Evolutionary conservation across 1,140 invertebrate species (phyloP), one percentile per base, ranked within the genome.

Genomic region (Drosophila obscura): DNA sequence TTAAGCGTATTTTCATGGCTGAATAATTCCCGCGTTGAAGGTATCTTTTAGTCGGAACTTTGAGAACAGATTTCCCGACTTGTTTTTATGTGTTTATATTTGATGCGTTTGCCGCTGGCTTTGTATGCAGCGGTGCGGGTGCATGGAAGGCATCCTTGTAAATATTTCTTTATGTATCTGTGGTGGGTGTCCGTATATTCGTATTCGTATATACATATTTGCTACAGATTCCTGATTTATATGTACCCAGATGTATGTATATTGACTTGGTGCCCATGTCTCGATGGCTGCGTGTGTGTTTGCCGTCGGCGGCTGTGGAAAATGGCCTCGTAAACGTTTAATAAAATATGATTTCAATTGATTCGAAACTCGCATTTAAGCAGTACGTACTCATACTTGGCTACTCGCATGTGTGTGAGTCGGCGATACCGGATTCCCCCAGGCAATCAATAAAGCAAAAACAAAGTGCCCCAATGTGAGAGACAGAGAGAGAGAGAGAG

Each of bases 281-380:
- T 16, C 35, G 11, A 39, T 39, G 35, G 13, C 35, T 39, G 2
- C 9, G 16, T 11, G 15, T 9, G 22, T 46, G 26, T 77, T 67
- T 58, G 41, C 72, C 62, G 22, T 64, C 62, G 61, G 81, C 82
- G 82, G 67, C 82, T 85, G 81, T 78, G 78, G 62, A 48, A 87
- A 85, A 85, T 85, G 81, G 68, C 71, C 69, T 74, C 62, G 82
- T 85, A 87, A 85, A 85, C 82, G 82, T 85, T 85, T 85, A 85
- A 85, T 85, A 85, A 85, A 85, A 87, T 85, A 85, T 85, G 82
- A 82, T 85, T 85, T 78, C 78, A 87, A 82, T 85, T 87, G 81
- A 87, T 85, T 85, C 78, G 75, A 80, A 66, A 80, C 73, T 87
- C 69, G 67, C 82, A 87, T 85, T 81, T 74, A 76, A 85, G 77